These are phyloP conservation scores for Lymantria dispar DNA, from an alignment of 2,888 invertebrate species.

Conservation along the genomic window DNA sequence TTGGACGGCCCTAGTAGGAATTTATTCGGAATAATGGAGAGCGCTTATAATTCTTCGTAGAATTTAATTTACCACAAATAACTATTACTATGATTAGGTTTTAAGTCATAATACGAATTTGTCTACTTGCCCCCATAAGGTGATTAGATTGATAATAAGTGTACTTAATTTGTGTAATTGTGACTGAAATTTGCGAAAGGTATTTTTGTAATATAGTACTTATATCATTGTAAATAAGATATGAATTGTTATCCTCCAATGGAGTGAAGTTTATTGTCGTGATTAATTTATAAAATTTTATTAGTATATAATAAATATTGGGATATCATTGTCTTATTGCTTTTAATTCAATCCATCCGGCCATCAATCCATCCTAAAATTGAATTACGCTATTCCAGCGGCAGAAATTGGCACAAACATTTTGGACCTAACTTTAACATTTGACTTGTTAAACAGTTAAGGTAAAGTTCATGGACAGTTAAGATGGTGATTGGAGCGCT, in stretches of 20 bases:
- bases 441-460: too few species aligned
- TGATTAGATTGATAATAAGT: not conserved
- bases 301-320: slow-evolving; percentile 18
- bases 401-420: too few species aligned
- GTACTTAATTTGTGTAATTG: slow-evolving; percentile 20
- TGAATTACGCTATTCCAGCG: too few species aligned
- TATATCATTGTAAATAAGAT: slow-evolving; percentile 20
- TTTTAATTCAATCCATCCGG: not conserved
- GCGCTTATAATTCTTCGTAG: too few species aligned
- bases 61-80: not conserved
- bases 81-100: not conserved
- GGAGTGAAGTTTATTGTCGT: slow-evolving; percentile 48
- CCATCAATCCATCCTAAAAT: too few species aligned
- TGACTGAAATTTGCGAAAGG: slow-evolving; percentile 71
- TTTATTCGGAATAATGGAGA: too few species aligned
- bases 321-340: not conserved
- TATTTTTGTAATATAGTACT: slow-evolving; percentile 57
- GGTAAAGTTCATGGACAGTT: too few species aligned
- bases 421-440: too few species aligned
- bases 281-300: slow-evolving; percentile 36
- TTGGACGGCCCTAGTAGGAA: too few species aligned
- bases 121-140: not conserved
- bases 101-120: not conserved
- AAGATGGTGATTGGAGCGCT: too few species aligned
- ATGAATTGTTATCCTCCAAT: slow-evolving; percentile 58